Evolutionary conservation across 2,797 vertebrate genomes (phyloP), one percentile per base, ranked within the genome.

Genomic region (Sebastes itinus): DNA sequence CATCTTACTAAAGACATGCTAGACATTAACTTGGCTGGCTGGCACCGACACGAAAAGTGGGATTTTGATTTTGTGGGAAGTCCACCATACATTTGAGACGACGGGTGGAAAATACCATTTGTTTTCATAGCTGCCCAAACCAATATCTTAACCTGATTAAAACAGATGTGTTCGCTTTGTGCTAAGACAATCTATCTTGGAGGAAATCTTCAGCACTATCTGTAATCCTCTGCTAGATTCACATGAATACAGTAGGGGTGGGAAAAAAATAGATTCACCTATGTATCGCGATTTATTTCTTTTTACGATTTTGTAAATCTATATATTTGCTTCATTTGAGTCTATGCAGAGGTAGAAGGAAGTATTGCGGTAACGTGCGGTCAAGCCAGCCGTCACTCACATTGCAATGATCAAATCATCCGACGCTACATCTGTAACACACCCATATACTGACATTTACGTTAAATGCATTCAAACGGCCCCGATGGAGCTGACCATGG

Each of bases 1-100:
- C 89, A 93, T 93, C 87, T 93, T 63, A 87, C 83, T 83, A 54
- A 68, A 89, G 87, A 88, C 87, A 86, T 79, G 76, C 79, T 88
- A 75, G 87, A 92, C 89, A 81, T 87, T 90, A 84, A 90, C 88
- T 87, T 86, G 83, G 78, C 87, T 67, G 75, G 49, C 82, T 85
- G 85, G 87, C 80, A 88, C 58, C 27, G 11, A 81, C 23, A 54
- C 81, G 27, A 89, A 91, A 76, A 86, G 70, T 67, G 75, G 80
- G 65, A 81, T 85, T 85, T 87, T 73, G 63, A 88, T 86, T 85
- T 78, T 81, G 79, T 80, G 82, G 75, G 72, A 80, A 87, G 77
- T 88, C 68, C 72, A 81, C 25, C 60, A 81, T 81, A 79, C 80
- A 86, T 83, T 82, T 82, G 64, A 85, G 64, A 87, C 72, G 85